Evolutionary conservation across 2,888 invertebrate genomes (phyloP).

Genomic region (Trichopria drosophilae): DNA sequence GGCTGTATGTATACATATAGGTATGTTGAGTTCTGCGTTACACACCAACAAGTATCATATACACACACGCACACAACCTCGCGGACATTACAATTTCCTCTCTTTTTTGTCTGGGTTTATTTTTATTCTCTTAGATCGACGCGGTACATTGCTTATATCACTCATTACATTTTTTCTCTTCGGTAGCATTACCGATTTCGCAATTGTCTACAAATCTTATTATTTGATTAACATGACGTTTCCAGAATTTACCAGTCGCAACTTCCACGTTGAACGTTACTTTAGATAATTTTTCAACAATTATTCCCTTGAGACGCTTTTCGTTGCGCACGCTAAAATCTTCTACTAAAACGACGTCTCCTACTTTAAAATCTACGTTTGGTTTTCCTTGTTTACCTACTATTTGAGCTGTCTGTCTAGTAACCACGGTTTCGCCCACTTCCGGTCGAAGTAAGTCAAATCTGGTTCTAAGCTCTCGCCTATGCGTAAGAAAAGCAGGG

Average conservation of each 20-base stretch:
- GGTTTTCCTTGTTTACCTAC: conserved; percentile 4
- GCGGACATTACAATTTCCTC: no score
- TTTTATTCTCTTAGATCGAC: no score
- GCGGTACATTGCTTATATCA: no score
- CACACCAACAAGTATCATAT: no score
- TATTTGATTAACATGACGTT: conserved; percentile 10
- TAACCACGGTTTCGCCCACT: not conserved
- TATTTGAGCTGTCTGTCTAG: conserved; percentile 4
- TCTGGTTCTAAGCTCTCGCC: conserved; percentile 17
- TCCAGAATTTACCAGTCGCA: conserved; percentile 8
- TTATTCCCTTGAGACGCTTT: conserved; percentile 9
- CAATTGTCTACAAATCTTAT: conserved; percentile 8
- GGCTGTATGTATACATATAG: no score
- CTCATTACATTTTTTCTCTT: no score
- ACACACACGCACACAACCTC: no score
- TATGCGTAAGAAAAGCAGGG: conserved; percentile 14
- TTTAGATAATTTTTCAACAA: conserved; percentile 9
- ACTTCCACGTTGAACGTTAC: conserved; percentile 9
- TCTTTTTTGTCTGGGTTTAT: no score
- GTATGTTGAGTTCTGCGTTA: no score
- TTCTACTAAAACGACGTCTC: conserved; percentile 16
- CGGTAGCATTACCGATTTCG: no score
- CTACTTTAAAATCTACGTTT: not conserved
- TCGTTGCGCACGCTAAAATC: conserved; percentile 20
- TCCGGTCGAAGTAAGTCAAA: conserved; percentile 20